Conservation (phyloP, 2,797 vertebrate species). For the Phoeniculus purpureus region DNA sequence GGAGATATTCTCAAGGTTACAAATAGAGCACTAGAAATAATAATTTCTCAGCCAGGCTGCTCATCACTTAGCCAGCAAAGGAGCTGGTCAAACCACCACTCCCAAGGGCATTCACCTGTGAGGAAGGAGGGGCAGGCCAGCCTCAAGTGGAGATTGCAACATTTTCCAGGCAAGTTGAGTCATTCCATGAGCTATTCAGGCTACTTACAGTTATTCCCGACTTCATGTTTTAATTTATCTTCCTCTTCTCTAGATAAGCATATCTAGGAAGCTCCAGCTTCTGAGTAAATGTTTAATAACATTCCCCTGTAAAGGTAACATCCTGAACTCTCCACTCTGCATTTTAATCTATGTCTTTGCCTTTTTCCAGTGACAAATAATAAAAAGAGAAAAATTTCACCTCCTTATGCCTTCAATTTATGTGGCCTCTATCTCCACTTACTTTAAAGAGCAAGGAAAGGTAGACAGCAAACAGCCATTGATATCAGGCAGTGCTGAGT, state of each 20-base stretch:
- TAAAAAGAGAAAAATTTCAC: neutral
- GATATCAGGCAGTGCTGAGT: neutral
- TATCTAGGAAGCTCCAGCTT: neutral
- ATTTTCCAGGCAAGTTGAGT: neutral
- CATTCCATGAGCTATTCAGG: neutral
- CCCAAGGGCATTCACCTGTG: neutral
- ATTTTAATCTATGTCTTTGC: neutral
- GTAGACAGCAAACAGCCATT: constrained; percentile 9
- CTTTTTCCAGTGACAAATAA: neutral
- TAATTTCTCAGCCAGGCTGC: neutral
- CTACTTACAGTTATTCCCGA: neutral
- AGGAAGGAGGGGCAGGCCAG: neutral
- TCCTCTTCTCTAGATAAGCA: neutral
- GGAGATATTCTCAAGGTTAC: constrained; percentile 27
- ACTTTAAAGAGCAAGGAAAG: neutral
- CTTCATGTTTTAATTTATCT: constrained; percentile 6
- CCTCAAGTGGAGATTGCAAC: neutral
- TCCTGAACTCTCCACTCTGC: neutral
- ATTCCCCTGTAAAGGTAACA: neutral
- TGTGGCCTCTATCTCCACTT: neutral
- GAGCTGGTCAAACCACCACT: neutral
- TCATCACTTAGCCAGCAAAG: constrained; percentile 4
- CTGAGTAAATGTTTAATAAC: neutral
- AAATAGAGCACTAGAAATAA: constrained; percentile 29
- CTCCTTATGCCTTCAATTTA: neutral